Conservation (phyloP, 2,888 invertebrate genomes). For the Sturmia bella region DNA sequence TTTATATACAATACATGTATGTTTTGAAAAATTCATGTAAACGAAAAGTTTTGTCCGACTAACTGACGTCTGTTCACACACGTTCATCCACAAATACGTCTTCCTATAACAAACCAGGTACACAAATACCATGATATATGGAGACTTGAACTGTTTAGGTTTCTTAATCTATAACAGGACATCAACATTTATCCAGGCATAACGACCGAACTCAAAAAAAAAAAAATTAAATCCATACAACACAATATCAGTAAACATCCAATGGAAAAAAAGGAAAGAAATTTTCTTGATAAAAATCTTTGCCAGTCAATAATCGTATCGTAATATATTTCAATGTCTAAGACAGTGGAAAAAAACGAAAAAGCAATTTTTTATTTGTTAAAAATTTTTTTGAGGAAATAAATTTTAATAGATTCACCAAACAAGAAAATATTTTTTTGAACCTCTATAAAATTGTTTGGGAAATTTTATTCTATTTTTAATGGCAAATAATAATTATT, state of each 20-base stretch:
- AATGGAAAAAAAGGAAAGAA: constrained; percentile 57
- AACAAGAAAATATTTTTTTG: no score
- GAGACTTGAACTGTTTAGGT: constrained; percentile 51
- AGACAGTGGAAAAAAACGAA: constrained; percentile 43
- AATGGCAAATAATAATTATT: no score
- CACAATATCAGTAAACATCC: constrained; percentile 28
- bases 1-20: constrained; percentile 18
- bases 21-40: constrained; percentile 16
- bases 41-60: constrained; percentile 52
- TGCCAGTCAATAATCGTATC: constrained; percentile 66
- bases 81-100: constrained; percentile 7
- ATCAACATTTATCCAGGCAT: constrained; percentile 59
- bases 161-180: constrained; percentile 65
- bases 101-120: not conserved
- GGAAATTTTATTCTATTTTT: no score
- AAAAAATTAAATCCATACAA: constrained; percentile 35
- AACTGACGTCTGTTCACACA: constrained; percentile 47
- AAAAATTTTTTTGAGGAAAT: not conserved
- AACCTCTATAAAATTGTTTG: no score
- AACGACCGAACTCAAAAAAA: constrained; percentile 27
- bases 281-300: constrained; percentile 67
- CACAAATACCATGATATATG: constrained; percentile 31
- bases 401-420: no score
- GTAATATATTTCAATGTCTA: constrained; percentile 33
- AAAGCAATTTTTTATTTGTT: no score